These are phyloP conservation scores for Pseudorectes ferrugineus DNA, from an alignment of 2,113 vertebrate genomes.

Conservation along the genomic window DNA sequence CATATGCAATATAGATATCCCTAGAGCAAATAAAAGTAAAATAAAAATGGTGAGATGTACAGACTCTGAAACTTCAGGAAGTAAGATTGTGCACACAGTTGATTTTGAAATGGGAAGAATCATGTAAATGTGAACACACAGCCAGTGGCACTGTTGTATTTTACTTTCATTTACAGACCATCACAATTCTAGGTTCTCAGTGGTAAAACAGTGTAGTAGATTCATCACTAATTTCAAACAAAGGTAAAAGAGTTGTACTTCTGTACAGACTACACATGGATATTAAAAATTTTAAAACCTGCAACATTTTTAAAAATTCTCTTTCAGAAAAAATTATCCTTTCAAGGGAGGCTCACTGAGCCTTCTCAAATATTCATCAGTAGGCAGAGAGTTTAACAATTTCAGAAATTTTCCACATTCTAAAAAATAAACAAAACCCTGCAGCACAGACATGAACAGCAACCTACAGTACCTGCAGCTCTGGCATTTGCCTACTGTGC, in stretches of 20 bases:
- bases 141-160: neutral
- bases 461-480: neutral
- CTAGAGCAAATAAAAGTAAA: neutral
- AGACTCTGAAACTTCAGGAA: neutral
- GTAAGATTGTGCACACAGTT: rapidly evolving
- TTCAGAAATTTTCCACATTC: neutral
- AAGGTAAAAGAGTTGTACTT: neutral
- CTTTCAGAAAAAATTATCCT: neutral
- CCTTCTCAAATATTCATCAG: neutral
- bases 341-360: neutral
- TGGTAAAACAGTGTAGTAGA: neutral
- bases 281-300: neutral
- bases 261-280: neutral
- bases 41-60: neutral
- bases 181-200: neutral
- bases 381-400: neutral
- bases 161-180: neutral
- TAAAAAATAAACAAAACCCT: neutral
- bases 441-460: neutral
- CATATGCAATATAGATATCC: neutral
- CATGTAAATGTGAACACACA: neutral
- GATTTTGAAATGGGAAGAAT: neutral
- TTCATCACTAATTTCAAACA: neutral
- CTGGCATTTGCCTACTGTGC: neutral
- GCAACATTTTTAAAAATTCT: neutral